phyloP scores from a whole-genome alignment of 2,888 invertebrate species.

The Monoplex corrugatus region DNA sequence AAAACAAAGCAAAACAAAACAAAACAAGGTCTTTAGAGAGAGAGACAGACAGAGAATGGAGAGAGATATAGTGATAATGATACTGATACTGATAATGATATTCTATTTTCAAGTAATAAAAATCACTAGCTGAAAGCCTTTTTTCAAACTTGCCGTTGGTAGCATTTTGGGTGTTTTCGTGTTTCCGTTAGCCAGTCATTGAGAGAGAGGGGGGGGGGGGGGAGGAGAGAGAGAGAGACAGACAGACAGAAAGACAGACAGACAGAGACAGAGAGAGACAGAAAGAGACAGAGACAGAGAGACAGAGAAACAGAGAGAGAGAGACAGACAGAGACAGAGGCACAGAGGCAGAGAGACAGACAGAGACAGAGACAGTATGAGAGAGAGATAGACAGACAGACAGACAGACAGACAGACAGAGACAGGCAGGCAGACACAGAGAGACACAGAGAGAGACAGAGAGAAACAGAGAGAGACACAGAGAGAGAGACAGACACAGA shows the following conservation, averaged over 20 bases:
- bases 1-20: too few species aligned
- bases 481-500: background rate
- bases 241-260: background rate
- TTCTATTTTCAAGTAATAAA: too few species aligned
- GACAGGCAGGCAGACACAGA: too few species aligned
- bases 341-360: background rate
- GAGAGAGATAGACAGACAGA: conserved; percentile 3
- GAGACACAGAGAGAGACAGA: too few species aligned
- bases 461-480: background rate
- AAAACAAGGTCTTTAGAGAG: background rate
- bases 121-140: too few species aligned
- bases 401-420: too few species aligned
- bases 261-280: background rate
- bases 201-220: background rate
- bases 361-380: background rate
- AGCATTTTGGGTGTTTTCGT: background rate
- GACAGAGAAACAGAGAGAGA: background rate
- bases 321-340: background rate
- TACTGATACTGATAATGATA: background rate
- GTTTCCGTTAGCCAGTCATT: background rate
- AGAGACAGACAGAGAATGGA: background rate
- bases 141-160: too few species aligned
- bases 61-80: background rate
- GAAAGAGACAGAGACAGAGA: background rate
- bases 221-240: background rate